Base-by-base conservation (phyloP, 2,113 vertebrate genomes). In the Megaleporinus macrocephalus region DNA sequence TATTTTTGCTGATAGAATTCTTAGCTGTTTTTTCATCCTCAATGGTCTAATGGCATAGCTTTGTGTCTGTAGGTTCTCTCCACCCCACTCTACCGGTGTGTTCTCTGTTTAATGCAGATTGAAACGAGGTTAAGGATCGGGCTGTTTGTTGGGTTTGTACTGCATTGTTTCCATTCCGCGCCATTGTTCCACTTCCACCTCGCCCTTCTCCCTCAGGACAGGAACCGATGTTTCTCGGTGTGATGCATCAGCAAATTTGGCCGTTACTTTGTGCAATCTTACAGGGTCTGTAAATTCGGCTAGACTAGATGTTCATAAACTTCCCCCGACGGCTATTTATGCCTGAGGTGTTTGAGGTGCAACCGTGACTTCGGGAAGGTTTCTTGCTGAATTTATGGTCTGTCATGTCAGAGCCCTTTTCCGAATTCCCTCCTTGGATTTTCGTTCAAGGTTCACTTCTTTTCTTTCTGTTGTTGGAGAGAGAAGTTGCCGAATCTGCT, bases 191-290 rank as follows among this genome's bases (percentile, higher is more conserved):
- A 73, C 61, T 10, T 5, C 65, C 18, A 57, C 22, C 27, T 20
- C 59, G 11, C 44, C 22, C 27, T n/a, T 84, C 36, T 62, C 71
- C 79, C 70, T 15, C 30, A 80, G 66, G 53, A 72, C 20, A 33
- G 49, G 29, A 44, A 63, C 27, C 49, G 33, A 73, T 65, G 26
- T 33, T 5, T 36, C 65, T 47, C 10, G 49, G 36, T 63, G 18
- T 63, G 65, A 76, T 84, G 78, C 79, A 73, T 84, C 72, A 84
- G 78, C 78, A 84, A 51, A 77, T 72, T 47, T 76, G 33, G 73
- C 22, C 27, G 47, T 74, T 84, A 76, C 71, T 76, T 79, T 74
- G 59, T 68, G 49, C 41, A 62, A 65, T 80, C 57, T 65, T 84
- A 72, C 68, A 36, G 22, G 47, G 44, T n/a, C 73, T 81, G 55